These are phyloP conservation scores for Halocaridina rubra DNA, from an alignment of 2,888 invertebrate genomes.

Conservation along the genomic window DNA sequence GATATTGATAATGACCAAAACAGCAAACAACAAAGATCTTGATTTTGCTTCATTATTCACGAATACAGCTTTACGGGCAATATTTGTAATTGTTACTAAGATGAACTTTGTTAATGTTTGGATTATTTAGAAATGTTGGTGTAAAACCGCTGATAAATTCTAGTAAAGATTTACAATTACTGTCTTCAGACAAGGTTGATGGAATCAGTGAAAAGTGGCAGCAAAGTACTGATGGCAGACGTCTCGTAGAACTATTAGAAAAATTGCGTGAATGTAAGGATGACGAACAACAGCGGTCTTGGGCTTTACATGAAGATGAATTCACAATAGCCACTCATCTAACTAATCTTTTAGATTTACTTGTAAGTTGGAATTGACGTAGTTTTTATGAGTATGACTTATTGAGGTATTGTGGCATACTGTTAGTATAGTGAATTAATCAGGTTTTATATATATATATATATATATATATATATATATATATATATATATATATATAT, in stretches of 20 bases:
- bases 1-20: too few relatives aligned
- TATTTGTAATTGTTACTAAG: too few relatives aligned
- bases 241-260: constrained; percentile 84
- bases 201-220: constrained; percentile 27
- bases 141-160: too few relatives aligned
- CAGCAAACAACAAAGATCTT: too few relatives aligned
- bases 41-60: too few relatives aligned
- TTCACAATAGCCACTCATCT: constrained; percentile 87
- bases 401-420: too few relatives aligned
- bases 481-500: not conserved
- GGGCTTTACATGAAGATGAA: constrained; percentile 95
- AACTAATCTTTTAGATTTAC: constrained; percentile 68
- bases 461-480: not conserved
- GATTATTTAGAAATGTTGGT: too few relatives aligned
- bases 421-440: too few relatives aligned
- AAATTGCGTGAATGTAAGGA: constrained; percentile 90
- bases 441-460: not conserved
- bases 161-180: too few relatives aligned
- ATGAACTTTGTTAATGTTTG: too few relatives aligned
- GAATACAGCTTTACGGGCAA: too few relatives aligned
- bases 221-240: constrained; percentile 82
- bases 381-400: too few relatives aligned
- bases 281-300: constrained; percentile 94
- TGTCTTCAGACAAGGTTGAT: constrained; percentile 6
- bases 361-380: constrained; percentile 68